Evolutionary conservation across 2,113 vertebrate species (phyloP).

Genomic region (Phrynosoma blainvillii): DNA sequence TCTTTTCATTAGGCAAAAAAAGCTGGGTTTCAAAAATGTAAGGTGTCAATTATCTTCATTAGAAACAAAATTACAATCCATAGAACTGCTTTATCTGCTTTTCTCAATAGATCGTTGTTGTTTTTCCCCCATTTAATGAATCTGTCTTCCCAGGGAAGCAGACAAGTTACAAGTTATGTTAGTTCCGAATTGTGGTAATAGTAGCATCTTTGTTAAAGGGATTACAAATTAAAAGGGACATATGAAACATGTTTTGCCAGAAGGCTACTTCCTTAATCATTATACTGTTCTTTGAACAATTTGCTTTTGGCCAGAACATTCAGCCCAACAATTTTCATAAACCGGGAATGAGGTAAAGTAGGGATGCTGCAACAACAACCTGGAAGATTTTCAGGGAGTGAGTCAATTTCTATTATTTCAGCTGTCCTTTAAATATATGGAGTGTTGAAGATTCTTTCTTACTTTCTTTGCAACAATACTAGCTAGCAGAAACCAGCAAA

Average conservation of each 20-base stretch:
- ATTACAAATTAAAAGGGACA: conserved; percentile 1
- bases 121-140: not conserved
- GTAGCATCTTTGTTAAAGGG: conserved; percentile 17
- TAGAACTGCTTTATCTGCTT: not conserved
- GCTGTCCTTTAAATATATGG: not conserved
- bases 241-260: not conserved
- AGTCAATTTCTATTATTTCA: not conserved
- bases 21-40: too few species aligned
- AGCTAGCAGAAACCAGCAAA: too few species aligned
- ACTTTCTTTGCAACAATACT: not conserved
- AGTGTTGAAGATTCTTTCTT: not conserved
- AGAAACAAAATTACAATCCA: not conserved
- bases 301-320: not conserved
- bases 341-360: not conserved
- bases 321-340: not conserved
- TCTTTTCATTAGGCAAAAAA: not conserved
- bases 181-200: not conserved
- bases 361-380: not conserved
- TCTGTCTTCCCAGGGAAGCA: not conserved
- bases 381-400: not conserved
- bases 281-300: not conserved
- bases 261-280: not conserved
- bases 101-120: not conserved
- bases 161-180: not conserved
- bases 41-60: not conserved